A percentile compares a stretch with the other conserved stretches of the same genome.
These are phyloP conservation scores for Etheostoma cragini DNA, from an alignment of 2,113 vertebrate genomes.

Conservation along the genomic window DNA sequence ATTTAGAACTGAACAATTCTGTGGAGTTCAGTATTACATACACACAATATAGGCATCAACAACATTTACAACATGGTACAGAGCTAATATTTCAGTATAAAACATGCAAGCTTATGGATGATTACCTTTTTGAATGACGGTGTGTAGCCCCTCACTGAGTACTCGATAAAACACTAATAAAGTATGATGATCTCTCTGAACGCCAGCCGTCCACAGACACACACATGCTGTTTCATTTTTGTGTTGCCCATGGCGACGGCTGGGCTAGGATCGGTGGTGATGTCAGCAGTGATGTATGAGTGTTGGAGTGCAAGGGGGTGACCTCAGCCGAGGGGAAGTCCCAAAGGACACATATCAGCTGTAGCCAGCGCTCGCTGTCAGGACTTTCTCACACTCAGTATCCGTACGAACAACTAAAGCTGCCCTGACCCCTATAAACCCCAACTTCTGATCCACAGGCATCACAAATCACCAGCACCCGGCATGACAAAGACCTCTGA, in stretches of 20 bases:
- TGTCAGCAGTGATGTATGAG: slow-evolving; percentile 76
- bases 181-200: slow-evolving; percentile 40
- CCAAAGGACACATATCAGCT: slow-evolving; percentile 63
- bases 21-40: not conserved
- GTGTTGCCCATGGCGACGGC: slow-evolving; percentile 54
- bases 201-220: not conserved
- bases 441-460: slow-evolving; percentile 24
- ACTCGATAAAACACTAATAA: slow-evolving; percentile 31
- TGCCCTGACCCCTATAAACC: not conserved
- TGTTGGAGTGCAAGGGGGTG: slow-evolving; percentile 57
- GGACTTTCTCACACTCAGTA: slow-evolving; percentile 74
- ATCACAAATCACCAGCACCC: slow-evolving; percentile 51
- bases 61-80: not conserved
- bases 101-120: not conserved
- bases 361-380: slow-evolving; percentile 46
- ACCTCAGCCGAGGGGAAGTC: slow-evolving; percentile 69
- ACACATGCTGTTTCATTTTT: slow-evolving; percentile 55
- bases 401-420: slow-evolving; percentile 31
- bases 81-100: not conserved
- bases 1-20: not conserved
- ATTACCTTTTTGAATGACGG: not conserved
- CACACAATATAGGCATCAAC: not conserved
- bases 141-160: not conserved
- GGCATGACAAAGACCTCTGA: slow-evolving; percentile 33
- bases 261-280: slow-evolving; percentile 49